A percentile compares a stretch with the other conserved stretches of the same genome.
Conservation (phyloP, 2,888 invertebrate genomes). For the Trissoscelio sp. region DNA sequence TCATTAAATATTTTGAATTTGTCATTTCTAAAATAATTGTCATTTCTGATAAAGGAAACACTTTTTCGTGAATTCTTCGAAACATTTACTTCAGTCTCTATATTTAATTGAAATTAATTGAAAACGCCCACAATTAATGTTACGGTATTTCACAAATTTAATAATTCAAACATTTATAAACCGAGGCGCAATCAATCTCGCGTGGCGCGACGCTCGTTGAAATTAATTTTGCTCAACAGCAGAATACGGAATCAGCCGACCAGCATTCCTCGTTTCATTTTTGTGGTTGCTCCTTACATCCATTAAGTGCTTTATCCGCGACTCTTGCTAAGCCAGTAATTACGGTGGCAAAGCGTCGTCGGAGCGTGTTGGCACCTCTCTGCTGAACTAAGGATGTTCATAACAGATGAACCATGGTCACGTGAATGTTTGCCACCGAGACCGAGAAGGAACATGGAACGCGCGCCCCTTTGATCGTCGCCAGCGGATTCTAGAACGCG, state of each 20-base stretch:
- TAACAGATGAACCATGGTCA: constrained; percentile 73
- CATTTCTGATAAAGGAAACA: too few species aligned
- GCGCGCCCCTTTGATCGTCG: constrained; percentile 50
- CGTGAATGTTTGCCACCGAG: constrained; percentile 73
- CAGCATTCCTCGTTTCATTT: constrained; percentile 54
- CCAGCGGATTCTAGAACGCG: background rate
- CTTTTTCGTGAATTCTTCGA: too few species aligned
- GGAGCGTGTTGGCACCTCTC: constrained; percentile 71
- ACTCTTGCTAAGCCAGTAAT: constrained; percentile 67
- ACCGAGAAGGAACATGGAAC: too few species aligned
- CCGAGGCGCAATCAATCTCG: background rate
- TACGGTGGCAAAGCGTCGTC: constrained; percentile 64
- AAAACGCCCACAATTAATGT: background rate
- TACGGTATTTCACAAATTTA: background rate
- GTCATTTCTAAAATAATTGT: too few species aligned
- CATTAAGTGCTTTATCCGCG: constrained; percentile 58
- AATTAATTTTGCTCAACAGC: constrained; percentile 24
- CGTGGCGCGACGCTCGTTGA: background rate
- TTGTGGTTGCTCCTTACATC: constrained; percentile 47
- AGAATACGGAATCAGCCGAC: constrained; percentile 32
- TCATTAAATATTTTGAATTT: too few species aligned
- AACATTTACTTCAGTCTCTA: too few species aligned
- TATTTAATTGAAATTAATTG: background rate
- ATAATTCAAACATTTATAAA: background rate
- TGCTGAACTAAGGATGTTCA: constrained; percentile 74